Evolutionary conservation across 2,888 invertebrate species (phyloP).

Genomic region (Callyntrura guangdongensis): DNA sequence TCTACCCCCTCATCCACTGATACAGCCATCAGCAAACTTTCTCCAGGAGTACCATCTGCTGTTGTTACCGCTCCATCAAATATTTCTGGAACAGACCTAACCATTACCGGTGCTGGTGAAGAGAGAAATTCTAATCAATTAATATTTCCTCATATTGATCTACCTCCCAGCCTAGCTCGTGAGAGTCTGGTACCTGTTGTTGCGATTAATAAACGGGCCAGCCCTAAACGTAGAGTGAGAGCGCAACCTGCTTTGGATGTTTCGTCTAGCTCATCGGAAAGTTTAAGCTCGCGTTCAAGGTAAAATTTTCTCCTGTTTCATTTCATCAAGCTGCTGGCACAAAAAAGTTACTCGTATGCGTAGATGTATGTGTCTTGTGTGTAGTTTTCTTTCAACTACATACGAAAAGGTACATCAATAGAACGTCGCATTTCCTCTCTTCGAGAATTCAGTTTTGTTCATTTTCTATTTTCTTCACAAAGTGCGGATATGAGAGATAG

Average conservation of each 20-base stretch:
- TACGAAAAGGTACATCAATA: too few relatives aligned
- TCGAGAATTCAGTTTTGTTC: background rate
- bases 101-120: background rate
- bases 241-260: constrained; percentile 87
- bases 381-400: background rate
- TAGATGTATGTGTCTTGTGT: too few relatives aligned
- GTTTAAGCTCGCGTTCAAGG: constrained; percentile 86
- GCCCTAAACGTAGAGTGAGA: constrained; percentile 88
- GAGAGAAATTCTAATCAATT: constrained; percentile 60
- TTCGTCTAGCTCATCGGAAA: constrained; percentile 89
- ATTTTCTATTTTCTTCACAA: background rate
- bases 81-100: constrained; percentile 32
- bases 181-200: constrained; percentile 73
- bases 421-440: too few relatives aligned
- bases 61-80: constrained; percentile 39
- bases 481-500: constrained; percentile 1
- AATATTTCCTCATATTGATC: constrained; percentile 74
- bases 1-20: constrained; percentile 33
- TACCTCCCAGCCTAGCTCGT: constrained; percentile 74
- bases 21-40: constrained; percentile 21
- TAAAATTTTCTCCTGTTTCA: constrained; percentile 84
- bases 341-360: too few relatives aligned
- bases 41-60: constrained; percentile 26
- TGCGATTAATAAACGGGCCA: constrained; percentile 85
- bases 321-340: background rate